phyloP scores from a whole-genome alignment of 64 coral and sea anemone species.

The Montipora cactus region DNA sequence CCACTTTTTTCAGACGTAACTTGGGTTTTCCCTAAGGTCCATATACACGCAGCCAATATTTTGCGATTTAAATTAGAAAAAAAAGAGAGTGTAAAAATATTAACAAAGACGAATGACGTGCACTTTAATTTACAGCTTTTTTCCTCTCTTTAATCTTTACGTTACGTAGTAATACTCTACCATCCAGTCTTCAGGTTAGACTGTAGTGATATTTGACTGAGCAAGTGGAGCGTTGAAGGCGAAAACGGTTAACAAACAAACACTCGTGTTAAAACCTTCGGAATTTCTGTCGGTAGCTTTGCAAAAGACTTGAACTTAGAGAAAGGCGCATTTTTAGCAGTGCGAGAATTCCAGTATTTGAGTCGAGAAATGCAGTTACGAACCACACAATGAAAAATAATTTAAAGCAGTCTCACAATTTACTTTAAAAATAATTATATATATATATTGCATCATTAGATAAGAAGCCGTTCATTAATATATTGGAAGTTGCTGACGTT shows the following conservation, averaged over 20 bases:
- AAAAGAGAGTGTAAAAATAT: not conserved
- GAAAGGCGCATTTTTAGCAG: not conserved
- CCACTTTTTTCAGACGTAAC: not conserved
- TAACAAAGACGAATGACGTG: not conserved
- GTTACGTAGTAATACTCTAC: not conserved
- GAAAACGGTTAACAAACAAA: not conserved
- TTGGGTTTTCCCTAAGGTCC: constrained; percentile 12
- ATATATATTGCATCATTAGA: constrained; percentile 3
- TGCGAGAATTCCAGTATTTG: not conserved
- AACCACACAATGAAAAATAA: not conserved
- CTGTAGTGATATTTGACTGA: not conserved
- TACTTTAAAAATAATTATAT: not conserved
- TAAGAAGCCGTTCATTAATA: not conserved
- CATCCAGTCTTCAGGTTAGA: not conserved
- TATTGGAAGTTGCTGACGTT: not conserved
- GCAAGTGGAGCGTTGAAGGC: not conserved
- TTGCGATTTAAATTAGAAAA: not conserved
- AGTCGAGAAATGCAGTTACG: not conserved
- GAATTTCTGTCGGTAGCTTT: not conserved
- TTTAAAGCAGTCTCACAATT: not conserved
- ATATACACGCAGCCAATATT: not conserved
- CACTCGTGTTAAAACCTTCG: not conserved
- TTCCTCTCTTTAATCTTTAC: not conserved
- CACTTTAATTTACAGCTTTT: not conserved
- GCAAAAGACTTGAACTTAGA: not conserved